These are phyloP conservation scores for Palaemon carinicauda DNA, from an alignment of 1,140 invertebrate species.

Conservation along the genomic window DNA sequence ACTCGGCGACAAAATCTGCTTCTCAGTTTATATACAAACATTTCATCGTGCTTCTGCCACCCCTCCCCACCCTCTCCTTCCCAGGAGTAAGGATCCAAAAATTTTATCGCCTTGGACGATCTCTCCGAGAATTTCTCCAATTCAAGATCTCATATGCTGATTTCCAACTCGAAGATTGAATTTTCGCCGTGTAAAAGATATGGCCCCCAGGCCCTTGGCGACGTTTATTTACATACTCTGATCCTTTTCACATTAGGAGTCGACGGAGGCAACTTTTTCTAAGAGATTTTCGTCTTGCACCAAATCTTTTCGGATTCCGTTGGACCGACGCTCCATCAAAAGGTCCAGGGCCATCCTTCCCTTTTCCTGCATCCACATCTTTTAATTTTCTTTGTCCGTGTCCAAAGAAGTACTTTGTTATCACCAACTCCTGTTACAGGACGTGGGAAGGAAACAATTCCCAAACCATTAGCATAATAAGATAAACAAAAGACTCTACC, in stretches of 20 bases:
- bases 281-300: constrained; percentile 17
- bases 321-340: background rate
- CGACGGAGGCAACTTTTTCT: background rate
- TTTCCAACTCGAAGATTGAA: constrained; percentile 46
- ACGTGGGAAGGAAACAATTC: too few relatives aligned
- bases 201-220: constrained; percentile 29
- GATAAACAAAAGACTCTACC: too few relatives aligned
- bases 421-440: background rate
- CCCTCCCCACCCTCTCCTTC: background rate
- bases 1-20: background rate
- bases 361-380: background rate
- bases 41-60: too few relatives aligned
- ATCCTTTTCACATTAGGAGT: constrained; percentile 39
- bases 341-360: background rate
- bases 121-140: constrained; percentile 42
- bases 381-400: background rate
- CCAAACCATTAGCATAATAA: too few relatives aligned
- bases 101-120: constrained; percentile 37
- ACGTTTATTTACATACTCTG: constrained; percentile 41
- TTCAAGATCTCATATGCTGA: constrained; percentile 51
- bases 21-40: background rate
- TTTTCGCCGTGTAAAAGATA: constrained; percentile 50
- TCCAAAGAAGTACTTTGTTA: too few relatives aligned
- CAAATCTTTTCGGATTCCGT: constrained; percentile 23
- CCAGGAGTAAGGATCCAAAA: constrained; percentile 34